Conservation (phyloP, 2,888 invertebrate species). For the Apamea monoglypha region DNA sequence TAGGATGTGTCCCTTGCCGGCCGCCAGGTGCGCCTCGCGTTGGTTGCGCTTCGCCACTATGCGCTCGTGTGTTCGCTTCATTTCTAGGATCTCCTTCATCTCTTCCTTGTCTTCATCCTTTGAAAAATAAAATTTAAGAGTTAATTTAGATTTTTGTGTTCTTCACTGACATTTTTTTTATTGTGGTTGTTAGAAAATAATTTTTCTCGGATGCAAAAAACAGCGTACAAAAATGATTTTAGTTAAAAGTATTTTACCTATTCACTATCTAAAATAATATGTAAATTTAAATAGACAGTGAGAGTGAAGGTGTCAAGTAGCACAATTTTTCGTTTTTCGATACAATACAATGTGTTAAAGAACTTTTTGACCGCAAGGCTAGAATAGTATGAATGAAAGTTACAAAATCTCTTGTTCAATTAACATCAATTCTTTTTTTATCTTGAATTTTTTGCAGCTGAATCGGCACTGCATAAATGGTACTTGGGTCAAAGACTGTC, state of each 20-base stretch:
- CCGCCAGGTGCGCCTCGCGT: constrained; percentile 77
- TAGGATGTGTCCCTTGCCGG: constrained; percentile 70
- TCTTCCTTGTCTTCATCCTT: constrained; percentile 98
- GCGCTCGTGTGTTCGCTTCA: constrained; percentile 96
- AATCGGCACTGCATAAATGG: not conserved
- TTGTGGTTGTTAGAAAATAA: too few species aligned
- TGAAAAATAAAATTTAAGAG: constrained; percentile 1
- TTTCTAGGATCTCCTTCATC: constrained; percentile 97
- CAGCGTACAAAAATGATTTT: not conserved
- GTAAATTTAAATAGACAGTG: not conserved
- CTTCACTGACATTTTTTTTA: too few species aligned
- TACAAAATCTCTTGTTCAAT: not conserved
- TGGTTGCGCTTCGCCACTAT: constrained; percentile 93
- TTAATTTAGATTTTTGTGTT: not conserved
- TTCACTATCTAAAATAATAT: not conserved
- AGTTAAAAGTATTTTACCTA: not conserved
- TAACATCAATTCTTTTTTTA: not conserved
- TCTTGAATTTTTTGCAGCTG: not conserved
- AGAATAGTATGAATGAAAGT: constrained; percentile 20
- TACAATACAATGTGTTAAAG: constrained; percentile 10
- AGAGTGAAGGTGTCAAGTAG: constrained; percentile 29
- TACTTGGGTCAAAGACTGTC: not conserved
- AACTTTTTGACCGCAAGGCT: not conserved
- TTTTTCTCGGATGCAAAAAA: not conserved
- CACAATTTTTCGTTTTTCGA: constrained; percentile 2